A percentile compares a stretch with the other conserved stretches of the same genome.
Evolutionary conservation across 1,140 invertebrate species (phyloP).

Genomic region (Pissodes strobi): DNA sequence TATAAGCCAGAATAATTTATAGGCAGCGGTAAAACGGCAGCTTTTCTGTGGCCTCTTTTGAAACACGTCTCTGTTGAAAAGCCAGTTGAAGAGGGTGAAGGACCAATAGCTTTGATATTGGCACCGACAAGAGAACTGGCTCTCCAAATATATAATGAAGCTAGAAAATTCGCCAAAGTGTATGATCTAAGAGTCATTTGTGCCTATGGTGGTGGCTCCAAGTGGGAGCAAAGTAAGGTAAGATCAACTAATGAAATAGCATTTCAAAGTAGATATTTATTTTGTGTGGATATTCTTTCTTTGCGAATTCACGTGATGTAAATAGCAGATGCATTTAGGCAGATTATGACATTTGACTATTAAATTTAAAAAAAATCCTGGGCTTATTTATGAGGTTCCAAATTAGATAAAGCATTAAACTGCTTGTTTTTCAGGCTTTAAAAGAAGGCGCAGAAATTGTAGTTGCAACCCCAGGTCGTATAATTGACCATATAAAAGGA

Average conservation of each 20-base stretch:
- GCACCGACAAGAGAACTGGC: slow-evolving; percentile 97
- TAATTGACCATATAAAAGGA: slow-evolving; percentile 98
- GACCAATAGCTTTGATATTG: slow-evolving; percentile 94
- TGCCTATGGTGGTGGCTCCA: slow-evolving; percentile 97
- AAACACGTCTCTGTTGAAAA: slow-evolving; percentile 97
- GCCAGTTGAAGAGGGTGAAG: slow-evolving; percentile 81
- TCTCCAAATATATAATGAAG: slow-evolving; percentile 96
- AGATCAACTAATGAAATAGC: slow-evolving; percentile 65
- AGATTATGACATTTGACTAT: too few relatives aligned
- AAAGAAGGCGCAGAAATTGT: slow-evolving; percentile 92
- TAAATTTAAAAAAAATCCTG: too few relatives aligned
- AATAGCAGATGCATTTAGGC: too few relatives aligned
- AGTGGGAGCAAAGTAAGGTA: slow-evolving; percentile 95
- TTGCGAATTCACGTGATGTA: too few relatives aligned
- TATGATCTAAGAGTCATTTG: slow-evolving; percentile 96
- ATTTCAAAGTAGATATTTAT: too few relatives aligned
- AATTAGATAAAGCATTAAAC: too few relatives aligned
- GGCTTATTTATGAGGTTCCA: too few relatives aligned
- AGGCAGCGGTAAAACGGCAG: slow-evolving; percentile 93
- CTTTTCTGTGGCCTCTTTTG: slow-evolving; percentile 96
- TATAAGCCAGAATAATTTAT: not conserved
- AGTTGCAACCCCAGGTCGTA: slow-evolving; percentile 93
- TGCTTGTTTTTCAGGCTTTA: too few relatives aligned
- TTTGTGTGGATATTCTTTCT: too few relatives aligned
- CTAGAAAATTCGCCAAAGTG: slow-evolving; percentile 94